phyloP scores from a whole-genome alignment of 1,140 invertebrate genomes.

The Cotesia typhae region DNA sequence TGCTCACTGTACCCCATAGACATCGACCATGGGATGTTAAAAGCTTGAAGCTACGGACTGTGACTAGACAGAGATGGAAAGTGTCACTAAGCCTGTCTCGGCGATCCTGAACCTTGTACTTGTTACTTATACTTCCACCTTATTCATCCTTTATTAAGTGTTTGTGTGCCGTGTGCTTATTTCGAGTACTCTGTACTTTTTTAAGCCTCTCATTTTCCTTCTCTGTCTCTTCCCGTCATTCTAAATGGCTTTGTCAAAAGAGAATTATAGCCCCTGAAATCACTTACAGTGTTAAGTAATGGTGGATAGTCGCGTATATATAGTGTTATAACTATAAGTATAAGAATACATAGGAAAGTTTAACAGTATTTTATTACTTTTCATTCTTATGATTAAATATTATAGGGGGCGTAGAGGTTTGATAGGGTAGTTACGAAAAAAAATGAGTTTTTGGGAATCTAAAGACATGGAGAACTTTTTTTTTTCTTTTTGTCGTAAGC shows the following conservation, averaged over 20 bases:
- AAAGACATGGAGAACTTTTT: too few relatives aligned
- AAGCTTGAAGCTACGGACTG: not conserved
- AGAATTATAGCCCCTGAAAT: slow-evolving; percentile 18
- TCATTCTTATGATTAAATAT: too few relatives aligned
- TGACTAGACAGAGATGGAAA: too few relatives aligned
- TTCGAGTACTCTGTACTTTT: not conserved
- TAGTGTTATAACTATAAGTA: too few relatives aligned
- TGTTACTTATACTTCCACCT: not conserved
- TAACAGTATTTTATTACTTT: too few relatives aligned
- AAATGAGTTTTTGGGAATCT: too few relatives aligned
- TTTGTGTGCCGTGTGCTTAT: not conserved
- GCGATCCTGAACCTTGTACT: not conserved
- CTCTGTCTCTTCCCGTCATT: not conserved
- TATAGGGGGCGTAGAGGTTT: too few relatives aligned
- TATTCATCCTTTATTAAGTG: not conserved
- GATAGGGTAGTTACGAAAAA: too few relatives aligned
- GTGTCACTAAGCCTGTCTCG: too few relatives aligned
- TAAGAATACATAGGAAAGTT: too few relatives aligned
- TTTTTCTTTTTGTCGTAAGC: too few relatives aligned
- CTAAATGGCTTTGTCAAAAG: slow-evolving; percentile 31
- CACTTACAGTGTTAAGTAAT: not conserved
- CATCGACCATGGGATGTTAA: not conserved
- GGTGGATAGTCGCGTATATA: not conserved
- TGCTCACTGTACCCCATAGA: too few relatives aligned
- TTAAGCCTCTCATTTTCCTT: not conserved